Conservation (phyloP, 92 coral and sea anemone genomes). For the Desmophyllum pertusum region DNA sequence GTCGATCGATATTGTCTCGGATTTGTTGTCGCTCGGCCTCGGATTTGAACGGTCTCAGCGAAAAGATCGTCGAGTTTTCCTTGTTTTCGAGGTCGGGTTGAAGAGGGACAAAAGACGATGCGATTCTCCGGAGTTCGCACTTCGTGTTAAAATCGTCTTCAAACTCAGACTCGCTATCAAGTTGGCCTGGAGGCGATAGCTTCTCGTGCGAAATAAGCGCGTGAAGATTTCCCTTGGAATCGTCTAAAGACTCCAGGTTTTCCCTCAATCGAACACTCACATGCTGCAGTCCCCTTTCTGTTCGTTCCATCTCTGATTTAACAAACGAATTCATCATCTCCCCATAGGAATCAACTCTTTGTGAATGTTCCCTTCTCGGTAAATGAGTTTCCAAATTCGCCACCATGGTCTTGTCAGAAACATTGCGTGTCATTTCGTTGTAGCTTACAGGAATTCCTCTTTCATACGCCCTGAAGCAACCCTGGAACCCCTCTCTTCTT, state of each 20-base stretch:
- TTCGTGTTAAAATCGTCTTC: slow-evolving; percentile 58
- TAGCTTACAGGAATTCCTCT: slow-evolving; percentile 19
- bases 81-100: slow-evolving; percentile 70
- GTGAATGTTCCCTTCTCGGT: slow-evolving; percentile 12
- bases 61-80: slow-evolving; percentile 75
- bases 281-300: slow-evolving; percentile 14
- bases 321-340: slow-evolving; percentile 28
- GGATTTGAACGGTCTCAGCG: slow-evolving; percentile 69
- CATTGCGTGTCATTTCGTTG: slow-evolving; percentile 16
- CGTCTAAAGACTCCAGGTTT: slow-evolving; percentile 19
- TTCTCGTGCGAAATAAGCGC: slow-evolving; percentile 6
- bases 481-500: slow-evolving; percentile 13
- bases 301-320: slow-evolving; percentile 20
- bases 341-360: slow-evolving; percentile 14
- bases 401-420: neutral
- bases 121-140: slow-evolving; percentile 62
- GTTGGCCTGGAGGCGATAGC: slow-evolving; percentile 11
- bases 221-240: neutral
- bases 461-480: slow-evolving; percentile 9
- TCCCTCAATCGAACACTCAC: neutral
- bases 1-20: slow-evolving; percentile 91
- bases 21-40: slow-evolving; percentile 87
- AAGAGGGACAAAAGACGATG: slow-evolving; percentile 61
- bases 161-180: slow-evolving; percentile 47
- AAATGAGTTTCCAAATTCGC: neutral